Percentiles rank a stretch among this genome's conserved stretches.
phyloP scores from a whole-genome alignment of 1,140 invertebrate species.

The Diploscapter pachys region DNA sequence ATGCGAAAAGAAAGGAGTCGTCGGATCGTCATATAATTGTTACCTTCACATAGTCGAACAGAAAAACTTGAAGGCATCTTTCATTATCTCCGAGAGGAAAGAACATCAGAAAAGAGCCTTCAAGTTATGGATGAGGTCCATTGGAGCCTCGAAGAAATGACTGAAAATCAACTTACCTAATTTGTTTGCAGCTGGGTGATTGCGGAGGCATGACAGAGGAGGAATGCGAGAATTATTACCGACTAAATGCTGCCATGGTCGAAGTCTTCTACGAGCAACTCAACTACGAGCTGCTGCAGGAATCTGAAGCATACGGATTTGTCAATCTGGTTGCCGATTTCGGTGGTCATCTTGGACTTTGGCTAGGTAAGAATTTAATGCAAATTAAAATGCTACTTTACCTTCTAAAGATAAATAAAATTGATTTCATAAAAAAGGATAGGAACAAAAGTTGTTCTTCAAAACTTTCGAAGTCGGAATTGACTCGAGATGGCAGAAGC shows the following conservation, averaged over 20 bases:
- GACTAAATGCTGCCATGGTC: constrained; percentile 34
- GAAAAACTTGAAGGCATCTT: no score
- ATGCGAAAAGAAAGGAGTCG: no score
- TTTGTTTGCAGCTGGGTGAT: constrained; percentile 32
- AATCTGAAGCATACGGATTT: constrained; percentile 35
- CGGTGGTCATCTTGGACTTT: constrained; percentile 40
- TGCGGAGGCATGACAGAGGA: constrained; percentile 35
- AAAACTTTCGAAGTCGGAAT: neutral
- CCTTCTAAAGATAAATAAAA: neutral
- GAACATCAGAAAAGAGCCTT: no score
- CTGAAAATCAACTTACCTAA: neutral
- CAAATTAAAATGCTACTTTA: neutral
- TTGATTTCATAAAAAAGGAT: neutral
- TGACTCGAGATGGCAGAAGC: neutral
- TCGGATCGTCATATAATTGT: no score
- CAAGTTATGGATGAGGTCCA: no score
- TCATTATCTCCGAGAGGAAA: no score
- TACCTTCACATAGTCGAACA: no score
- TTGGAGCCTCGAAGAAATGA: neutral
- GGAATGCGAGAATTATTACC: constrained; percentile 33
- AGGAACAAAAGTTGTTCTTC: neutral
- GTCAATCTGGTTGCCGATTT: constrained; percentile 39
- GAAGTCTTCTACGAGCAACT: constrained; percentile 41
- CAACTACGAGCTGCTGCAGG: constrained; percentile 38
- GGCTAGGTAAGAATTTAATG: constrained; percentile 25